Conservation (phyloP, 2,113 vertebrate species). For the Cheilinus undulatus region DNA sequence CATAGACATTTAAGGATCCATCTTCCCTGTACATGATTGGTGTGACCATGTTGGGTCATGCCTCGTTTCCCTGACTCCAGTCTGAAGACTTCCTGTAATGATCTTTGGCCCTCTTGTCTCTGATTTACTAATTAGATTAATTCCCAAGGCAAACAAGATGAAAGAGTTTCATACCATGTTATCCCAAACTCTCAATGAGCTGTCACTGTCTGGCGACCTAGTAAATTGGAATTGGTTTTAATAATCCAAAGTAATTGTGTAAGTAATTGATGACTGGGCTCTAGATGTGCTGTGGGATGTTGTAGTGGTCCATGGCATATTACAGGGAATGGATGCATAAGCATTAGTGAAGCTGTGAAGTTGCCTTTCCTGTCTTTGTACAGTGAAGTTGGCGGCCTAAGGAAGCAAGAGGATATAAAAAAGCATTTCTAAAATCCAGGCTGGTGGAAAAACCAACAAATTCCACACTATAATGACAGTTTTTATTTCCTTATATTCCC, state of each 20-base stretch:
- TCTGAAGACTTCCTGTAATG: neutral
- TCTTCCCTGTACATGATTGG: neutral
- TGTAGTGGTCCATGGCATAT: neutral
- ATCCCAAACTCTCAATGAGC: no score
- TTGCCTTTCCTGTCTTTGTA: neutral
- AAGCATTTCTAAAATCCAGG: no score
- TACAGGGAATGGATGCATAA: neutral
- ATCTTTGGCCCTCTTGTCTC: neutral
- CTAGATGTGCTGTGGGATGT: neutral
- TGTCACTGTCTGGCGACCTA: no score
- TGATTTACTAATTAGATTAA: neutral
- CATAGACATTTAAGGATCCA: neutral
- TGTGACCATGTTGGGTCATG: neutral
- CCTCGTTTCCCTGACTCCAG: neutral
- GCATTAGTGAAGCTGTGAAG: neutral
- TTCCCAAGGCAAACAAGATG: no score
- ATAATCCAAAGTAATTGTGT: neutral
- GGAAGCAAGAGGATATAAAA: no score
- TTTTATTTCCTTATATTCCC: no score
- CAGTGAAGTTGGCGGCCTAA: no score
- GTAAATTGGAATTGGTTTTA: no score
- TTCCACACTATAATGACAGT: no score
- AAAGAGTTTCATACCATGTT: no score
- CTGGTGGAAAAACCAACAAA: no score
- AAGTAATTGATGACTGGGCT: neutral